Percentiles rank a stretch among this genome's conserved stretches.
phyloP scores from a whole-genome alignment of 2,113 vertebrate genomes.

The Platysteira castanea region DNA sequence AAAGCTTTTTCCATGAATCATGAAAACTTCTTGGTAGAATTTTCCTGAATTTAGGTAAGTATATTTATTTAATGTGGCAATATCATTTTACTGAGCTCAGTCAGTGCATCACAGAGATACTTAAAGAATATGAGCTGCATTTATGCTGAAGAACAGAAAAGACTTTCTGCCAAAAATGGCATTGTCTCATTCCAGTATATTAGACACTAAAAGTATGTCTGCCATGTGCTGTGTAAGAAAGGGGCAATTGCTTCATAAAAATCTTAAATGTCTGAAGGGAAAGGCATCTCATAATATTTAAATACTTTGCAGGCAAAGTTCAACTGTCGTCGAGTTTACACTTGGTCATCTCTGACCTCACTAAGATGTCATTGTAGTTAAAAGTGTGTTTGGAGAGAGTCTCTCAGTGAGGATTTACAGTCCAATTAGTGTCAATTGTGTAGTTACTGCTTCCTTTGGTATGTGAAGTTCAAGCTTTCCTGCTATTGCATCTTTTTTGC shows the following conservation, averaged over 20 bases:
- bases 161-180: neutral
- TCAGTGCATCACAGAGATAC: neutral
- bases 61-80: neutral
- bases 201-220: neutral
- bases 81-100: neutral
- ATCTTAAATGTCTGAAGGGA: neutral
- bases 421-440: neutral
- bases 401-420: neutral
- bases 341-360: conserved; percentile 4
- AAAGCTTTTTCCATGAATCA: neutral
- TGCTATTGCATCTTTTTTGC: neutral
- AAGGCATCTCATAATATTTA: neutral
- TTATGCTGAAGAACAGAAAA: neutral
- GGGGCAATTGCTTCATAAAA: neutral
- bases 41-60: neutral
- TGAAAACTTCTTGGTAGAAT: neutral
- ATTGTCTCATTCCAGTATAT: neutral
- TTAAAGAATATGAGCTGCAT: neutral
- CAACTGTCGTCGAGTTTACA: neutral
- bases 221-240: neutral
- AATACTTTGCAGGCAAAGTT: neutral
- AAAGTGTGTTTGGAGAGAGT: neutral
- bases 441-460: neutral
- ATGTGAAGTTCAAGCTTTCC: neutral
- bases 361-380: neutral